phyloP scores from a whole-genome alignment of 2,113 vertebrate species.

The Promerops cafer region DNA sequence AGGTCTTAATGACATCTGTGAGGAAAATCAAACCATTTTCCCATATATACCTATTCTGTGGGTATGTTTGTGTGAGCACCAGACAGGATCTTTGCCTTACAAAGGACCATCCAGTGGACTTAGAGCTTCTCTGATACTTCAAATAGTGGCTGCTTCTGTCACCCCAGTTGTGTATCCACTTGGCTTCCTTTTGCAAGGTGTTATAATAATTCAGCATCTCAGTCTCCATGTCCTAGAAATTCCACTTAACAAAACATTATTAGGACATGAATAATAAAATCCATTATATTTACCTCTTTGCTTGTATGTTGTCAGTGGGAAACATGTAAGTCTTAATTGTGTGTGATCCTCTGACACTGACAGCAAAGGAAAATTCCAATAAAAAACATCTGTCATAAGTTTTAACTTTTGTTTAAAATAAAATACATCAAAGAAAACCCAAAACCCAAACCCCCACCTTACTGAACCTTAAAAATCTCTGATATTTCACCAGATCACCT shows the following conservation, averaged over 20 bases:
- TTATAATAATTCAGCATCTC: not conserved
- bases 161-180: not conserved
- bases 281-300: not conserved
- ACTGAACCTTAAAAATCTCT: not conserved
- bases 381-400: not conserved
- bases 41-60: not conserved
- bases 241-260: not conserved
- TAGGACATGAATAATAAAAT: not conserved
- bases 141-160: not conserved
- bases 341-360: not conserved
- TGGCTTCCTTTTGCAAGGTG: not conserved
- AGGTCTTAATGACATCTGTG: not conserved
- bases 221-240: not conserved
- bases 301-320: not conserved
- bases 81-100: not conserved
- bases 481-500: slow-evolving; percentile 76
- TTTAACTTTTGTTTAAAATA: not conserved
- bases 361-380: not conserved
- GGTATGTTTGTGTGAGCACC: not conserved
- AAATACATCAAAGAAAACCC: not conserved
- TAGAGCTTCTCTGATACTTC: not conserved
- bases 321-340: not conserved
- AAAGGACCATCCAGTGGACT: not conserved
- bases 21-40: not conserved
- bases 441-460: rapidly evolving